These are phyloP conservation scores for Calypte anna DNA, from an alignment of 2,113 vertebrate genomes.

Conservation along the genomic window DNA sequence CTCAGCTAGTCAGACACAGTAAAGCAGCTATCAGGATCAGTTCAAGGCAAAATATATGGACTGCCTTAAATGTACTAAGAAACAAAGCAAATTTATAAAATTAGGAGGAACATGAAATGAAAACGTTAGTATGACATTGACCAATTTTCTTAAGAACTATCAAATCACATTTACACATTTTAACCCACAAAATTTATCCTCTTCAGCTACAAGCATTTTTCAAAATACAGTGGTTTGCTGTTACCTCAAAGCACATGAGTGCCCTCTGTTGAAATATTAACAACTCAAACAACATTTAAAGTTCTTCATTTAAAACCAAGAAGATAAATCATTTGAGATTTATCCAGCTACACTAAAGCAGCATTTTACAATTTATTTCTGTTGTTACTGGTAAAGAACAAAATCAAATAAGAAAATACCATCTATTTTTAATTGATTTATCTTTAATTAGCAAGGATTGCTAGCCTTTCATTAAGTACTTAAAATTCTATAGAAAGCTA, in stretches of 20 bases:
- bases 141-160: neutral
- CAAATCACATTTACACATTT: neutral
- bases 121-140: neutral
- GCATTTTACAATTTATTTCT: neutral
- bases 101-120: neutral
- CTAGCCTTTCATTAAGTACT: neutral
- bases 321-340: neutral
- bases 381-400: neutral
- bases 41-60: neutral
- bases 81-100: neutral
- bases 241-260: neutral
- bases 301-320: neutral
- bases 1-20: neutral
- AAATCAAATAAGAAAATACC: neutral
- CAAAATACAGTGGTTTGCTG: neutral
- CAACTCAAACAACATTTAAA: neutral
- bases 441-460: neutral
- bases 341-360: neutral
- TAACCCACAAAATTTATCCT: neutral
- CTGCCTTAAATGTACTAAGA: neutral
- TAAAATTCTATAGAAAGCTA: neutral
- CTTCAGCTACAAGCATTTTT: neutral
- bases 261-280: constrained; percentile 45
- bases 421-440: neutral
- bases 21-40: neutral